Percentiles rank a stretch among this genome's conserved stretches.
Conservation (phyloP, 92 coral and sea anemone genomes). For the Diadumene lineata region DNA sequence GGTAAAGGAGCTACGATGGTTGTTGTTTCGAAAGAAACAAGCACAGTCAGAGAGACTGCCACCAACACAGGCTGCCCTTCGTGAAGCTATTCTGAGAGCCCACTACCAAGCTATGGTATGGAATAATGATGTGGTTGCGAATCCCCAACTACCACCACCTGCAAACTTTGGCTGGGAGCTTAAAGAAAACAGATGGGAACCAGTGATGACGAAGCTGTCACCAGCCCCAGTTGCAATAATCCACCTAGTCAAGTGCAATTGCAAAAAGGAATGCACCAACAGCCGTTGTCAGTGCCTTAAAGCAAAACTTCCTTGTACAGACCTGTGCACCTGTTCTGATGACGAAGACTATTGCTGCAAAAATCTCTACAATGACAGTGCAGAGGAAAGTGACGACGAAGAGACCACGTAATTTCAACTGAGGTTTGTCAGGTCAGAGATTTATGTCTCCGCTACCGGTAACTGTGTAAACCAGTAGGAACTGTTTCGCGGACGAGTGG, state of each 20-base stretch:
- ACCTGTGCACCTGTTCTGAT: background rate
- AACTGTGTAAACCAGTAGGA: no score
- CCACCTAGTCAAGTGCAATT: slow-evolving; percentile 29
- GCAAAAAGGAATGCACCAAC: slow-evolving; percentile 4
- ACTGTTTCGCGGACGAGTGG: no score
- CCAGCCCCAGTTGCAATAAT: slow-evolving; percentile 35
- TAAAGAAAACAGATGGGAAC: slow-evolving; percentile 23
- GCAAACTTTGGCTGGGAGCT: slow-evolving; percentile 20
- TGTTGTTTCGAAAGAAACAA: slow-evolving; percentile 26
- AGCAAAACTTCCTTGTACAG: slow-evolving; percentile 12
- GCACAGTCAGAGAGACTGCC: slow-evolving; percentile 37
- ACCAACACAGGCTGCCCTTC: slow-evolving; percentile 34
- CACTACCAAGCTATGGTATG: slow-evolving; percentile 21
- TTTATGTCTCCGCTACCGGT: no score
- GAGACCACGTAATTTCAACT: no score
- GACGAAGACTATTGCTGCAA: no score
- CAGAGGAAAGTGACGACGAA: no score
- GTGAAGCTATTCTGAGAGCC: slow-evolving; percentile 23
- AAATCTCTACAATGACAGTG: no score
- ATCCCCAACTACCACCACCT: slow-evolving; percentile 25
- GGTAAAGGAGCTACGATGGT: background rate
- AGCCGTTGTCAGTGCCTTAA: slow-evolving; percentile 33
- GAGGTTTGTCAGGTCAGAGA: no score
- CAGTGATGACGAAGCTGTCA: slow-evolving; percentile 35
- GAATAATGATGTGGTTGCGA: slow-evolving; percentile 33